Evolutionary conservation across 2,113 vertebrate genomes (phyloP).

Genomic region (Ochotona curzoniae): DNA sequence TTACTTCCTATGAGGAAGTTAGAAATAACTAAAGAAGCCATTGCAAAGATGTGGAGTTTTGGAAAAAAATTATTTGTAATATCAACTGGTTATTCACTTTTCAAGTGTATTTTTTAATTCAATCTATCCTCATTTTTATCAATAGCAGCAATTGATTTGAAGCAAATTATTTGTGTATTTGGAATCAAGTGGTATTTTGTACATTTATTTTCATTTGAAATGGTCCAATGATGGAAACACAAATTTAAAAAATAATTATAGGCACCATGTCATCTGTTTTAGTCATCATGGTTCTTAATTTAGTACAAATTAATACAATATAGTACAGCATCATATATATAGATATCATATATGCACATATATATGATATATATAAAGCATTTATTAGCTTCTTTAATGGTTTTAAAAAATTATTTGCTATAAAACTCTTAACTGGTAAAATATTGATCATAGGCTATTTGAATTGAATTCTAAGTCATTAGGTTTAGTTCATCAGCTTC

Average conservation of each 20-base stretch:
- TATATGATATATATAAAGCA: neutral
- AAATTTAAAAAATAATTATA: slow-evolving; percentile 60
- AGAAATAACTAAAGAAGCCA: slow-evolving; percentile 3
- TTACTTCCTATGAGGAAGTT: neutral
- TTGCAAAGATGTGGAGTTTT: neutral
- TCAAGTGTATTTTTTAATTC: slow-evolving; percentile 21
- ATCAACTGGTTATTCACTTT: slow-evolving; percentile 46
- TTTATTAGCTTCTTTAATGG: neutral
- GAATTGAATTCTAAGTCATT: slow-evolving; percentile 47
- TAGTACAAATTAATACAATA: slow-evolving; percentile 5
- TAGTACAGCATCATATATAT: neutral
- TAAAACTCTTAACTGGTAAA: slow-evolving; percentile 42
- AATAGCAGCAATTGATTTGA: slow-evolving; percentile 42
- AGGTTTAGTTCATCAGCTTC: slow-evolving; percentile 52
- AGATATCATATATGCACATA: too few species aligned
- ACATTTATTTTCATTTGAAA: slow-evolving; percentile 47
- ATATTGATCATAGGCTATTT: neutral
- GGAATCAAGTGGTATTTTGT: slow-evolving; percentile 48
- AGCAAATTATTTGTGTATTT: slow-evolving; percentile 46
- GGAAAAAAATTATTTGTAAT: slow-evolving; percentile 11
- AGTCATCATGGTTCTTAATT: slow-evolving; percentile 3
- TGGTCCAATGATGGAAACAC: slow-evolving; percentile 22
- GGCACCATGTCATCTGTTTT: neutral
- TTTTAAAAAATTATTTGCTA: slow-evolving; percentile 41
- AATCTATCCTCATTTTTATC: slow-evolving; percentile 38